A percentile compares a stretch with the other conserved stretches of the same genome.
Evolutionary conservation across 2,113 vertebrate species (phyloP).

Genomic region (Calidris pygmaea): DNA sequence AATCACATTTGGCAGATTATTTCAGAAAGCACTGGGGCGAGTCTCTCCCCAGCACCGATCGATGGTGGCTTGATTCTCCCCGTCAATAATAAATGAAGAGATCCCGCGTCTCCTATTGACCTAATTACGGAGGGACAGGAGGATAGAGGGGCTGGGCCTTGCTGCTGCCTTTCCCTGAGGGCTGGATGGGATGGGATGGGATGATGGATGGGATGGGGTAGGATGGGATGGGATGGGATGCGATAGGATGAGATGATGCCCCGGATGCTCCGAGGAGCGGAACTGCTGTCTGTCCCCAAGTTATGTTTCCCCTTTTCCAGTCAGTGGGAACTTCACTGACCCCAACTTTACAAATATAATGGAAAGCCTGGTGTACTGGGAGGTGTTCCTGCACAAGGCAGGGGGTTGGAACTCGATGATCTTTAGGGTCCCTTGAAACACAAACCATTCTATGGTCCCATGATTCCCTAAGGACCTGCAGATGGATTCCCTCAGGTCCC

Average conservation of each 20-base stretch:
- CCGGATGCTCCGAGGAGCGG: not conserved
- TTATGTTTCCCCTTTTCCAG: not conserved
- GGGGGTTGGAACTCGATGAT: too few species aligned
- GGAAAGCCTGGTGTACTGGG: not conserved
- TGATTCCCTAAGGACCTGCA: not conserved
- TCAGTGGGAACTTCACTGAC: not conserved
- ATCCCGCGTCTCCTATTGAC: not conserved
- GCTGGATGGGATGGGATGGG: accelerated
- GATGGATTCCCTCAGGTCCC: too few species aligned
- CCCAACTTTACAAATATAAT: not conserved
- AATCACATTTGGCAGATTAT: not conserved
- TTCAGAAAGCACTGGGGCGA: not conserved
- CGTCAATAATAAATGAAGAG: not conserved
- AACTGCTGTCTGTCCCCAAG: not conserved
- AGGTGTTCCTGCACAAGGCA: too few species aligned
- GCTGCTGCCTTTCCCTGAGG: not conserved
- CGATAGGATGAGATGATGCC: not conserved
- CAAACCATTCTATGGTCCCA: too few species aligned
- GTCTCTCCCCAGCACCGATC: not conserved
- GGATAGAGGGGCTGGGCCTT: not conserved
- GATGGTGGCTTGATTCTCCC: not conserved
- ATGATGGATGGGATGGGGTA: not conserved
- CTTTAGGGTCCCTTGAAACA: too few species aligned
- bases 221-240: too few species aligned
- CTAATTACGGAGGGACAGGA: accelerated